A percentile compares a stretch with the other conserved stretches of the same genome.
Conservation (phyloP, 2,113 vertebrate species). For the Siphamia tubifer region DNA sequence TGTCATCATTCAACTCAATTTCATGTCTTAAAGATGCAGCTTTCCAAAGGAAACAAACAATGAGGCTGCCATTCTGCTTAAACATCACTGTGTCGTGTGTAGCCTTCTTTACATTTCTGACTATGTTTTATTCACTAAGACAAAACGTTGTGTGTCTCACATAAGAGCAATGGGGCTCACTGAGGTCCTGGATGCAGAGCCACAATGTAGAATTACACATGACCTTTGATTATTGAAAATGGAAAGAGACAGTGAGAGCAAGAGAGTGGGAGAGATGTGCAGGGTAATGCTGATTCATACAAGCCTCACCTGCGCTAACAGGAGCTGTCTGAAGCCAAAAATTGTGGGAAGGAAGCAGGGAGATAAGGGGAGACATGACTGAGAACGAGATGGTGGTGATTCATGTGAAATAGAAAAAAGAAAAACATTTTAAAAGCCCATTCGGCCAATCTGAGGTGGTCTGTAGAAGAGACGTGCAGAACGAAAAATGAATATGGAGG, state of each 20-base stretch:
- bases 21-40: conserved; percentile 29
- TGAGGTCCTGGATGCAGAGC: neutral
- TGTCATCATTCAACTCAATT: conserved; percentile 58
- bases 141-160: neutral
- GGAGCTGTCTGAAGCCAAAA: conserved; percentile 41
- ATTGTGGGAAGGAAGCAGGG: conserved; percentile 19
- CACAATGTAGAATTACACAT: conserved; percentile 14
- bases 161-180: neutral
- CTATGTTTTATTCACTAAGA: conserved; percentile 27
- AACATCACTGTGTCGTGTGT: conserved; percentile 1
- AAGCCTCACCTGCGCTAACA: conserved; percentile 42
- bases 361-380: conserved; percentile 42
- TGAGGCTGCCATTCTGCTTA: neutral
- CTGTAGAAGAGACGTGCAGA: conserved; percentile 5
- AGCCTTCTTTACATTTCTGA: neutral
- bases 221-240: conserved; percentile 48
- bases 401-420: conserved; percentile 31
- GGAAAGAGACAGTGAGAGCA: conserved; percentile 13
- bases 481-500: conserved; percentile 11
- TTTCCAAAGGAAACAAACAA: conserved; percentile 52
- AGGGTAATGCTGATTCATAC: conserved; percentile 50
- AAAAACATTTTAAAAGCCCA: neutral
- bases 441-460: neutral
- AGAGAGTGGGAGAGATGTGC: conserved; percentile 28
- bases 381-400: conserved; percentile 38